Conservation (phyloP, 2,888 invertebrate species). For the Caenorhabditis imperialis region DNA sequence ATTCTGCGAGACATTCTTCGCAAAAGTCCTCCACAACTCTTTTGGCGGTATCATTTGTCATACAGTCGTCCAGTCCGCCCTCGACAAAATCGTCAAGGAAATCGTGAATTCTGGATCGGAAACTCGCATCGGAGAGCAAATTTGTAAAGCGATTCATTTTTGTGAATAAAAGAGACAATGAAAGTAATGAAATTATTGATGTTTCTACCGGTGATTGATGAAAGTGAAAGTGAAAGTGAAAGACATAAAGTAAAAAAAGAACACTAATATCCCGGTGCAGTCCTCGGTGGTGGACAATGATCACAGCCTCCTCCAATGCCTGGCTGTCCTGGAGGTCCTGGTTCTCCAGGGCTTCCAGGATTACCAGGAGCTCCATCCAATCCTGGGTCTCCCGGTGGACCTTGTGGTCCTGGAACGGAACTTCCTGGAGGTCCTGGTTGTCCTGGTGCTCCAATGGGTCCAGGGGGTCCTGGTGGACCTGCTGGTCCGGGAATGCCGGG, state of each 20-base stretch:
- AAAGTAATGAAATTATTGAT: too few relatives aligned
- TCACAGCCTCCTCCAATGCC: conserved; percentile 59
- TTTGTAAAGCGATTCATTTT: conserved; percentile 21
- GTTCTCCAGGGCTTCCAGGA: conserved; percentile 58
- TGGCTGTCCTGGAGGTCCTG: conserved; percentile 59
- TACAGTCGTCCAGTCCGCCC: conserved; percentile 21
- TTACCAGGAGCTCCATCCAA: conserved; percentile 56
- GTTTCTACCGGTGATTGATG: conserved; percentile 7
- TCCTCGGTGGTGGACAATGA: conserved; percentile 57
- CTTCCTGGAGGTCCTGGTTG: conserved; percentile 57
- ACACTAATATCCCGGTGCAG: conserved; percentile 53
- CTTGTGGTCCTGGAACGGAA: conserved; percentile 62
- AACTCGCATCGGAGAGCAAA: conserved; percentile 12
- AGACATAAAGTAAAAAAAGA: neutral
- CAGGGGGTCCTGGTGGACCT: conserved; percentile 63
- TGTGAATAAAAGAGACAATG: conserved; percentile 29
- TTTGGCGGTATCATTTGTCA: conserved; percentile 38
- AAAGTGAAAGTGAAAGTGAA: neutral
- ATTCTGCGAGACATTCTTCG: conserved; percentile 36
- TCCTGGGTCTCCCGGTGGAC: conserved; percentile 61
- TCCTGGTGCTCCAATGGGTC: conserved; percentile 55
- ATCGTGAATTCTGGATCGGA: conserved; percentile 6
- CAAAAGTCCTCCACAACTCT: conserved; percentile 29
- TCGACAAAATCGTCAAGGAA: conserved; percentile 35
- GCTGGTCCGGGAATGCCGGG: conserved; percentile 61